phyloP scores from a whole-genome alignment of 2,113 vertebrate genomes.

The Tetrax tetrax region DNA sequence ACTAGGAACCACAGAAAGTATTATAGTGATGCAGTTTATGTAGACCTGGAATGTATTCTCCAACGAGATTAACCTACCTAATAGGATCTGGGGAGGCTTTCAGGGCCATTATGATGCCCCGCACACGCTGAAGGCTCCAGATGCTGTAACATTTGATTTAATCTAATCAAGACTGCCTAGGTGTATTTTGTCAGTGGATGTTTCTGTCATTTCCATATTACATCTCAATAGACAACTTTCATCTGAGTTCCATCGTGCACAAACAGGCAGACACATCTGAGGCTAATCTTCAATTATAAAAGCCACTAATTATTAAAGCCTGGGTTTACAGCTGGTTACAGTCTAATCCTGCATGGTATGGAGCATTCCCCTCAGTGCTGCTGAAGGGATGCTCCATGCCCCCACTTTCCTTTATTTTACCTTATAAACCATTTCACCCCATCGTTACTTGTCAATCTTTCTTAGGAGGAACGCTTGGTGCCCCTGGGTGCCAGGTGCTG shows the following conservation, averaged over 20 bases:
- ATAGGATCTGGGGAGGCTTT: constrained; percentile 77
- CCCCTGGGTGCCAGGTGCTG: background rate
- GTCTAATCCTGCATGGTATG: background rate
- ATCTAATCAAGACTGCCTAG: constrained; percentile 76
- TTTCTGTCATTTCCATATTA: constrained; percentile 20
- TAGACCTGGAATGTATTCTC: constrained; percentile 71
- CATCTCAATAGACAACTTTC: constrained; percentile 14
- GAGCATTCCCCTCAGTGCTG: background rate
- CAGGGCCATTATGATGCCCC: constrained; percentile 74
- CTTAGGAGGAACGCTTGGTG: background rate
- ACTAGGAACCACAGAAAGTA: constrained; percentile 57
- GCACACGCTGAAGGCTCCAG: constrained; percentile 70
- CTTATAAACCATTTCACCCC: background rate
- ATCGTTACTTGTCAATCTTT: background rate
- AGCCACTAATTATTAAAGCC: constrained; percentile 44
- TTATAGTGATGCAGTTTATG: constrained; percentile 56
- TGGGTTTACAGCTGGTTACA: constrained; percentile 5
- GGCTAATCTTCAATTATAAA: constrained; percentile 16
- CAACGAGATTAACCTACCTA: constrained; percentile 76
- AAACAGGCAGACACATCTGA: background rate
- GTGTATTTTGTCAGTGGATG: constrained; percentile 56
- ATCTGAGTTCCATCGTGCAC: background rate
- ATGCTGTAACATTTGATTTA: constrained; percentile 73
- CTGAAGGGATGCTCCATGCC: background rate
- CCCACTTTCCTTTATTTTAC: background rate